A percentile compares a stretch with the other conserved stretches of the same genome.
These are phyloP conservation scores for Saccostrea cuccullata DNA, from an alignment of 1,140 invertebrate species.

Conservation along the genomic window DNA sequence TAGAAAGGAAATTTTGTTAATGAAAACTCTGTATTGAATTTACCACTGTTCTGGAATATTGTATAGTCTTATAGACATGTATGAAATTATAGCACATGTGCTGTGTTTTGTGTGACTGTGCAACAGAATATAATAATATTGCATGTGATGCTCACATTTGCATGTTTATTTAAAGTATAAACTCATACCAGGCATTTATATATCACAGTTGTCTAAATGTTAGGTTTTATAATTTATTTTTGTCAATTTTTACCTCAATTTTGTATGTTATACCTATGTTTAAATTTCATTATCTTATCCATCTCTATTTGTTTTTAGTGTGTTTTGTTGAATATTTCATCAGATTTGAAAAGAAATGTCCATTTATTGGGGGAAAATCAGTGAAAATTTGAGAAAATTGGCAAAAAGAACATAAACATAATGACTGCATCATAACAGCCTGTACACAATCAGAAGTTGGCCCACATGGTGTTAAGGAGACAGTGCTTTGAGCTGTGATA, in stretches of 20 bases:
- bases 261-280: background rate
- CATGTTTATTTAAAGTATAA: background rate
- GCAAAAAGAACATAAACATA: background rate
- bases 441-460: background rate
- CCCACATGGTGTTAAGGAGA: background rate
- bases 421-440: background rate
- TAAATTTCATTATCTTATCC: background rate
- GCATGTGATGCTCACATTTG: background rate
- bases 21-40: background rate
- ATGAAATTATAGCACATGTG: slow-evolving; percentile 24
- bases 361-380: too few species aligned
- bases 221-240: too few species aligned
- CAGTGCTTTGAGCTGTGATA: slow-evolving; percentile 16
- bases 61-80: slow-evolving; percentile 6
- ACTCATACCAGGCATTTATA: background rate
- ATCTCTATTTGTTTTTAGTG: background rate
- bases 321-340: background rate
- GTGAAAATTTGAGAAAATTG: background rate
- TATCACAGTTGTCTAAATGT: background rate
- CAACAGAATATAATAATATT: background rate
- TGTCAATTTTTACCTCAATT: background rate
- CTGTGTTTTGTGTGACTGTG: slow-evolving; percentile 8
- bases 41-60: background rate
- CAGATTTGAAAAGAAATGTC: background rate
- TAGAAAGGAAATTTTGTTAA: background rate